A percentile compares a stretch with the other conserved stretches of the same genome.
Evolutionary conservation across 1,140 invertebrate species (phyloP).

Genomic region (Anadara kagoshimensis): DNA sequence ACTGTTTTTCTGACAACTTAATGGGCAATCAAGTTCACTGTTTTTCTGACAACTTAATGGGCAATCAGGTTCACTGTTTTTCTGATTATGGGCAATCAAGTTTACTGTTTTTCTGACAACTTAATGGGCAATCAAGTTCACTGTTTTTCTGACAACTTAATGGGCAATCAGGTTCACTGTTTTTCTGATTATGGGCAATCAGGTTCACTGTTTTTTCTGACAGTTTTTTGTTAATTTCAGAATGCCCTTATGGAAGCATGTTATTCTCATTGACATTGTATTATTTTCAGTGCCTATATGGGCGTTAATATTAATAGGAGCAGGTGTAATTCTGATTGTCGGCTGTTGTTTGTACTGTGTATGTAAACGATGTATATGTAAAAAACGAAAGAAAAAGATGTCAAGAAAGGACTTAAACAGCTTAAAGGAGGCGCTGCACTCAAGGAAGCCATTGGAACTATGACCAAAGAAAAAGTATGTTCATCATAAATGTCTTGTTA

Average conservation of each 20-base stretch:
- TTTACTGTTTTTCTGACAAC: too few relatives aligned
- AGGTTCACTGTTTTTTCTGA: too few relatives aligned
- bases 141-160: too few relatives aligned
- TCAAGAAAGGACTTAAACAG: slow-evolving; percentile 91
- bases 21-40: too few relatives aligned
- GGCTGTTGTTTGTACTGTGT: slow-evolving; percentile 94
- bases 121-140: too few relatives aligned
- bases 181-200: too few relatives aligned
- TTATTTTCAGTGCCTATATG: slow-evolving; percentile 70
- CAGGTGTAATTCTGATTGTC: slow-evolving; percentile 79
- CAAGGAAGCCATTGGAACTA: not conserved
- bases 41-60: too few relatives aligned
- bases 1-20: too few relatives aligned
- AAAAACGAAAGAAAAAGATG: slow-evolving; percentile 90
- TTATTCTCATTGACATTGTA: slow-evolving; percentile 7
- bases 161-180: too few relatives aligned
- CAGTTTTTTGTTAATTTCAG: too few relatives aligned
- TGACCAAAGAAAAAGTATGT: not conserved
- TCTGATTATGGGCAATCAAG: too few relatives aligned
- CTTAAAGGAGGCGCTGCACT: not conserved
- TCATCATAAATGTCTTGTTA: not conserved
- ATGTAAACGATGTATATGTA: slow-evolving; percentile 95
- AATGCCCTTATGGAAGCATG: not conserved
- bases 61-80: too few relatives aligned
- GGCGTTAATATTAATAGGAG: slow-evolving; percentile 69